Percentiles rank a stretch among this genome's conserved stretches.
Conservation (phyloP, 2,888 invertebrate genomes). For the Lasioglossum malachurum region DNA sequence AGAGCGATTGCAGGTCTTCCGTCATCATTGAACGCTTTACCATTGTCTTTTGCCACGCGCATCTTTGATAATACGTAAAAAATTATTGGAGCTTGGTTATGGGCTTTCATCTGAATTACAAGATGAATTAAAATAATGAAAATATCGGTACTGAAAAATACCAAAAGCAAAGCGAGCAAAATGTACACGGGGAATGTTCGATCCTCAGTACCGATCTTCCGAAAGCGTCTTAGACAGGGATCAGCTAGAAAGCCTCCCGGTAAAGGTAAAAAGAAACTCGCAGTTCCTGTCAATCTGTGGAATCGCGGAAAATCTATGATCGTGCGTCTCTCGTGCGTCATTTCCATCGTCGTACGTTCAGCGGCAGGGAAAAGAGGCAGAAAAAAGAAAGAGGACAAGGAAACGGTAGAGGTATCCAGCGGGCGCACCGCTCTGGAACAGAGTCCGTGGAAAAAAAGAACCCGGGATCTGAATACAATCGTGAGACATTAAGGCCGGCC, state of each 20-base stretch:
- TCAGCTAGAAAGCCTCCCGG: not conserved
- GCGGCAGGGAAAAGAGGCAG: not conserved
- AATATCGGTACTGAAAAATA: not conserved
- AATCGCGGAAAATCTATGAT: not conserved
- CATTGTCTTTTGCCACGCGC: no score
- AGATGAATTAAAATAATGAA: no score
- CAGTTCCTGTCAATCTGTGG: not conserved
- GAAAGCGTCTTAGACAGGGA: not conserved
- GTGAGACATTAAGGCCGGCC: constrained; percentile 63
- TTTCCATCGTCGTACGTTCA: constrained; percentile 27
- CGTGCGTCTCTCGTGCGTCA: not conserved
- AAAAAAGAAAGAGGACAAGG: constrained; percentile 40
- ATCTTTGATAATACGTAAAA: no score
- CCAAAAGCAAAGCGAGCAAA: no score
- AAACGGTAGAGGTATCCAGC: constrained; percentile 45
- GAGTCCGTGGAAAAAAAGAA: constrained; percentile 55
- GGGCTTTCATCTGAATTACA: no score
- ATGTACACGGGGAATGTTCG: not conserved
- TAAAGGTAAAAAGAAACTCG: not conserved
- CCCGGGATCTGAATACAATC: constrained; percentile 72
- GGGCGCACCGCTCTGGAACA: constrained; percentile 48
- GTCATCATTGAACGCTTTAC: no score
- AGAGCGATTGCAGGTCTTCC: no score
- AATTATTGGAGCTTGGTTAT: no score
- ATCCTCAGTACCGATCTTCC: not conserved